Base-by-base conservation (phyloP, 1,140 invertebrate species). In the Elysia chlorotica region DNA sequence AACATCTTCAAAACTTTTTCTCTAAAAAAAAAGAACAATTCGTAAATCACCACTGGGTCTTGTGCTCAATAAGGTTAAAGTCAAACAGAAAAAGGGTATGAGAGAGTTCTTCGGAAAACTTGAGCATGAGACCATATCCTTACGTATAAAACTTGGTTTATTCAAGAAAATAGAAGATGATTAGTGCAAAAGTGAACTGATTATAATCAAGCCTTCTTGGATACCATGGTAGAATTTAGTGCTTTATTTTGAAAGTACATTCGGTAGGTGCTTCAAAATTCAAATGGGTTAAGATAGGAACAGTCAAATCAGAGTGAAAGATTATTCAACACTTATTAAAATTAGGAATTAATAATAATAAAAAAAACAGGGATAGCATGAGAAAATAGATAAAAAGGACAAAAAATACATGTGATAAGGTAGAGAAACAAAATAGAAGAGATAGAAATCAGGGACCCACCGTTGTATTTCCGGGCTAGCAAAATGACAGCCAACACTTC, bases 401-500 rank as follows among this genome's bases (percentile, higher is more conserved):
- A 48, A 14, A 14, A n/a, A 48, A n/a, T 48, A n/a, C n/a, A 48
- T 48, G 10, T 48, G n/a, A 48, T 14, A n/a, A n/a, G 41, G 10
- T n/a, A 14, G 10, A 48, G 41, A 48, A 14, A 48, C 10, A 48
- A 14, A n/a, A 48, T n/a, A 48, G 10, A 10, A 48, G 10, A 48
- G 10, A 48, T 48, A 10, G n/a, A 14, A 10, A 48, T n/a, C 41
- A 14, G n/a, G 10, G 41, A 14, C 41, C 23, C 76, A 90, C 89
- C 83, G 59, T 83, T 80, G 77, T 85, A 88, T 81, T 90, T 90
- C 4, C 91, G 87, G 36, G 95, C 95, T 94, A 97, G 95, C 0
- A 97, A 89, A 82, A 96, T 95, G 30, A 97, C 92, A 0, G 94
- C 90, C 1, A 97, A 85, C 72, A 95, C 92, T 87, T 97, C 96